Percentiles rank a stretch among this genome's conserved stretches.
These are phyloP conservation scores for Cacatua alba DNA, from an alignment of 2,113 vertebrate species.

Conservation along the genomic window DNA sequence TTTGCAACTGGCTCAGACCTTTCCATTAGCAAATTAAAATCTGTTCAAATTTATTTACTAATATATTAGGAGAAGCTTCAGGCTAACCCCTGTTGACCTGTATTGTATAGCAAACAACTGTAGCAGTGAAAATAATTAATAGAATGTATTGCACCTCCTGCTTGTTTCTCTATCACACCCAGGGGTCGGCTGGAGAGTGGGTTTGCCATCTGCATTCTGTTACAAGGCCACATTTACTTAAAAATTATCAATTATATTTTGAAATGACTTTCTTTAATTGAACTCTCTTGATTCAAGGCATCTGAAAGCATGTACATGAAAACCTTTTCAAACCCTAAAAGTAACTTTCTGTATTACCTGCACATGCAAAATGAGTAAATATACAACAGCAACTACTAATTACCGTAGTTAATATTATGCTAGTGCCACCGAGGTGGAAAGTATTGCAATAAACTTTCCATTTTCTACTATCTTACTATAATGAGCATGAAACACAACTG, in stretches of 20 bases:
- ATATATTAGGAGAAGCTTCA: slow-evolving; percentile 83
- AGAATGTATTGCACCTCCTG: slow-evolving; percentile 77
- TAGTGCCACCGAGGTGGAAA: background rate
- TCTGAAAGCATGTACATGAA: background rate
- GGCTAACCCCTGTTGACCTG: slow-evolving; percentile 72
- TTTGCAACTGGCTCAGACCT: slow-evolving; percentile 79
- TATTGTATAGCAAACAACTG: slow-evolving; percentile 80
- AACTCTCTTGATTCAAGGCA: slow-evolving; percentile 53
- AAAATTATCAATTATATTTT: slow-evolving; percentile 77
- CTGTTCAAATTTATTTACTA: slow-evolving; percentile 87
- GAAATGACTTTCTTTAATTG: slow-evolving; percentile 72
- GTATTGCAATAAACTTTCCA: background rate
- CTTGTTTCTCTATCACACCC: slow-evolving; percentile 74
- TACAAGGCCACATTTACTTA: slow-evolving; percentile 78
- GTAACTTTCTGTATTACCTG: slow-evolving; percentile 7
- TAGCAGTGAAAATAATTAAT: slow-evolving; percentile 81
- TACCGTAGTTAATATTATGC: background rate
- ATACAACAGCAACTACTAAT: background rate
- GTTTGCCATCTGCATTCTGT: slow-evolving; percentile 77
- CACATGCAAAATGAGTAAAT: background rate
- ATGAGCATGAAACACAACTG: background rate
- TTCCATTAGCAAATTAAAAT: slow-evolving; percentile 86
- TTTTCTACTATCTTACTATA: background rate
- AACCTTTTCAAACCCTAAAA: background rate
- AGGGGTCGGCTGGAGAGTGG: slow-evolving; percentile 55